Evolutionary conservation across 2,113 vertebrate species (phyloP).

Genomic region (Pelodiscus sinensis): DNA sequence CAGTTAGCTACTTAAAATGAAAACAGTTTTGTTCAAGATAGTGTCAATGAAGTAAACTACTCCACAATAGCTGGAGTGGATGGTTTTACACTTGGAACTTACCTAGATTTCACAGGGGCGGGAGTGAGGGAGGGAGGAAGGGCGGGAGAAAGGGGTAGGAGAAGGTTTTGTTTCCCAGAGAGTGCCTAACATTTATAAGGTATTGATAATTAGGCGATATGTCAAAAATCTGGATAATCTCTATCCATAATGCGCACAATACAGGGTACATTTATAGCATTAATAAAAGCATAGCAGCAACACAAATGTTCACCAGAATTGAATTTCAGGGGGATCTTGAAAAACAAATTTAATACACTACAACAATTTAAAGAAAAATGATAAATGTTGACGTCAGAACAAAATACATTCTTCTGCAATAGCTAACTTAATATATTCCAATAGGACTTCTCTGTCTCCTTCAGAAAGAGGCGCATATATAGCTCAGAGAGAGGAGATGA

Average conservation of each 20-base stretch:
- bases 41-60: not conserved
- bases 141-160: not conserved
- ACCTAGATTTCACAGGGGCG: constrained; percentile 4
- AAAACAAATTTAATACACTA: constrained; percentile 31
- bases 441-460: constrained; percentile 15
- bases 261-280: not conserved
- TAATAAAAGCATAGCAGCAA: not conserved
- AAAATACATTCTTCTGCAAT: constrained; percentile 12
- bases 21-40: constrained; percentile 45
- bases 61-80: constrained; percentile 36
- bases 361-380: not conserved
- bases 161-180: not conserved
- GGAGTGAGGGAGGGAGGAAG: too few relatives aligned
- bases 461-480: constrained; percentile 8
- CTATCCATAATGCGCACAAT: not conserved
- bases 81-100: constrained; percentile 56
- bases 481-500: not conserved
- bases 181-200: not conserved
- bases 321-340: constrained; percentile 6
- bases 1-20: constrained; percentile 23
- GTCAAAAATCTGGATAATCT: not conserved
- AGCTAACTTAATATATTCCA: constrained; percentile 22
- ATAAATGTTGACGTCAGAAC: constrained; percentile 14
- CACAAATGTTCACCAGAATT: not conserved
- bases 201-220: not conserved